These are phyloP conservation scores for Ophion costatus DNA, from an alignment of 2,888 invertebrate species.

Conservation along the genomic window DNA sequence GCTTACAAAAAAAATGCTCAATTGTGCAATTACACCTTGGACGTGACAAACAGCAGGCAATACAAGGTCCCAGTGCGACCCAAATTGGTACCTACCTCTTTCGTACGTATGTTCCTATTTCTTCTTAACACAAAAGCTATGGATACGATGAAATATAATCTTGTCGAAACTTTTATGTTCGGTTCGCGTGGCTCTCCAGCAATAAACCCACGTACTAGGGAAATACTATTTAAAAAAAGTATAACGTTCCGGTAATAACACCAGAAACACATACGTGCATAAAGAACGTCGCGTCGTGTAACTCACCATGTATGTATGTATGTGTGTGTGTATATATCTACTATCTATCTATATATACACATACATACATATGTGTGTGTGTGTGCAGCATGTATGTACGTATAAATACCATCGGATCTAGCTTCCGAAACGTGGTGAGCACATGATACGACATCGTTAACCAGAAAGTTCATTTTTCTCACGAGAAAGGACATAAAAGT, in stretches of 20 bases:
- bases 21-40: no score
- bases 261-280: not conserved
- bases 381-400: constrained; percentile 2
- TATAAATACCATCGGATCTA: constrained; percentile 6
- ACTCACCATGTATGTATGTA: not conserved
- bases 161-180: constrained; percentile 7
- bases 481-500: constrained; percentile 72
- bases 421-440: constrained; percentile 24
- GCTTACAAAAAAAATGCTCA: no score
- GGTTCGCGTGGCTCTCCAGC: not conserved
- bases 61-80: not conserved
- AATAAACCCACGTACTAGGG: not conserved
- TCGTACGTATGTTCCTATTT: not conserved
- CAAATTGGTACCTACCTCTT: not conserved
- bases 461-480: constrained; percentile 63
- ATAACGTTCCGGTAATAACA: not conserved
- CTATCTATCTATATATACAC: not conserved
- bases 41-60: no score
- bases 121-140: not conserved
- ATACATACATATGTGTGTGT: not conserved
- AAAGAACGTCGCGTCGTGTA: no score
- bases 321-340: constrained; percentile 1
- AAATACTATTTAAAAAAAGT: not conserved
- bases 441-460: constrained; percentile 64
- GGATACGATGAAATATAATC: not conserved